These are phyloP conservation scores for Erpornis zantholeuca DNA, from an alignment of 2,113 vertebrate genomes.

Conservation along the genomic window DNA sequence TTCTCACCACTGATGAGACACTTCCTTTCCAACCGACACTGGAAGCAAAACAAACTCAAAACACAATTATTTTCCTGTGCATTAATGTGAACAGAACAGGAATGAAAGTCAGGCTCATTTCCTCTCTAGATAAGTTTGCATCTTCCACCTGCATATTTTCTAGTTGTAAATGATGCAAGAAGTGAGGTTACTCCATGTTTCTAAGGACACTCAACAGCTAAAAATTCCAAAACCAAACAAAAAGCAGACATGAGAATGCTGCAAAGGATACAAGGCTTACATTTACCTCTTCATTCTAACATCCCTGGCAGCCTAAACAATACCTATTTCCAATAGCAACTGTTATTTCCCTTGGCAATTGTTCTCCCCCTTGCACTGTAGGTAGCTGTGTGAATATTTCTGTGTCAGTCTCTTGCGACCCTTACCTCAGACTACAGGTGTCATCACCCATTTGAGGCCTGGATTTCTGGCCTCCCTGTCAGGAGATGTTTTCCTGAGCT, in stretches of 20 bases:
- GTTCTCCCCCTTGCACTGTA: neutral
- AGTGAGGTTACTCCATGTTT: neutral
- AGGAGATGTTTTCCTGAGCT: neutral
- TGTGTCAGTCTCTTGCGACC: rapidly evolving
- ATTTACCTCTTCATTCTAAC: neutral
- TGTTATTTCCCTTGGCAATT: neutral
- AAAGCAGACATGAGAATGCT: neutral
- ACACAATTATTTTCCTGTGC: neutral
- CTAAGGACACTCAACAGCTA: neutral
- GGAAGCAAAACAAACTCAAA: neutral
- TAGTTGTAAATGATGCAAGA: neutral
- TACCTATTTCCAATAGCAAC: neutral
- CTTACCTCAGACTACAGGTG: neutral
- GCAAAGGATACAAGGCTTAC: neutral
- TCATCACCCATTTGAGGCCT: neutral
- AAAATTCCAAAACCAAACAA: neutral
- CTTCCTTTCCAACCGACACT: neutral
- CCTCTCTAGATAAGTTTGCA: neutral
- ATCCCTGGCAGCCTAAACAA: neutral
- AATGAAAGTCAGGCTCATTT: neutral
- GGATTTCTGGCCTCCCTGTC: neutral
- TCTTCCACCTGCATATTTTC: neutral
- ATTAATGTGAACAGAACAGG: neutral
- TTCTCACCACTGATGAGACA: neutral
- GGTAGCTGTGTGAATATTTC: neutral